Percentiles rank a stretch among this genome's conserved stretches.
phyloP scores from a whole-genome alignment of 2,797 vertebrate species.

The Danio albolineatus region DNA sequence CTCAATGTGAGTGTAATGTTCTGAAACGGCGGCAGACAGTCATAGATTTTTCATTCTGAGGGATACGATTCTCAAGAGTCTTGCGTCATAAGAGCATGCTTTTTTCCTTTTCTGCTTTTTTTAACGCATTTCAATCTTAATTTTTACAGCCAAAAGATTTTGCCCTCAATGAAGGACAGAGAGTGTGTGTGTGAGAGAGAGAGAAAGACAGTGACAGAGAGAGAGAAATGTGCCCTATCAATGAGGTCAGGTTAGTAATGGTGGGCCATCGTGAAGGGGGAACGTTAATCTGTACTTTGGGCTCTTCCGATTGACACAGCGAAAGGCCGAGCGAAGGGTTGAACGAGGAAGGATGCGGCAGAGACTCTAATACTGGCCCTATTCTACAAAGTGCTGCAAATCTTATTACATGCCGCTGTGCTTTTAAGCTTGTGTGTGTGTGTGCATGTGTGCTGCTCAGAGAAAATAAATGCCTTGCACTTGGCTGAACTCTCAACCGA shows the following conservation, averaged over 20 bases:
- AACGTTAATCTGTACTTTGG: slow-evolving; percentile 73
- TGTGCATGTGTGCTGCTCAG: not conserved
- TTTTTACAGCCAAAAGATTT: slow-evolving; percentile 1
- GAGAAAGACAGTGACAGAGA: not conserved
- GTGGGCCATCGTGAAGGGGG: slow-evolving; percentile 72
- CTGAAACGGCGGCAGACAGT: not conserved
- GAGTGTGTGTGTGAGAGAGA: not conserved
- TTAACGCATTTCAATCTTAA: not conserved
- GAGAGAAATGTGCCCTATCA: not conserved
- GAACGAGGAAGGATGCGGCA: slow-evolving; percentile 32
- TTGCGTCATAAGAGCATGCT: slow-evolving; percentile 31
- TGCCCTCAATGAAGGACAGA: slow-evolving; percentile 9
- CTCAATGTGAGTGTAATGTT: slow-evolving; percentile 71
- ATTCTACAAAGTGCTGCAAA: slow-evolving; percentile 45
- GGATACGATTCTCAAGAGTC: slow-evolving; percentile 4
- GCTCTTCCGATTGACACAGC: slow-evolving; percentile 71
- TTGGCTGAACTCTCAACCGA: slow-evolving; percentile 20
- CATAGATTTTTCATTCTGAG: slow-evolving; percentile 33
- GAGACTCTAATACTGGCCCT: slow-evolving; percentile 37
- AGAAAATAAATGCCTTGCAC: slow-evolving; percentile 5
- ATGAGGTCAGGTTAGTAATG: slow-evolving; percentile 65
- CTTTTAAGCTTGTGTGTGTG: slow-evolving; percentile 25
- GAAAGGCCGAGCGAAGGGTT: slow-evolving; percentile 68
- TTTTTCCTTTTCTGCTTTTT: not conserved
- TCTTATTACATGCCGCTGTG: slow-evolving; percentile 52